Evolutionary conservation across 1,140 invertebrate genomes (phyloP), one percentile per base, ranked within the genome.

Genomic region (Pogonognathellus flavescens): DNA sequence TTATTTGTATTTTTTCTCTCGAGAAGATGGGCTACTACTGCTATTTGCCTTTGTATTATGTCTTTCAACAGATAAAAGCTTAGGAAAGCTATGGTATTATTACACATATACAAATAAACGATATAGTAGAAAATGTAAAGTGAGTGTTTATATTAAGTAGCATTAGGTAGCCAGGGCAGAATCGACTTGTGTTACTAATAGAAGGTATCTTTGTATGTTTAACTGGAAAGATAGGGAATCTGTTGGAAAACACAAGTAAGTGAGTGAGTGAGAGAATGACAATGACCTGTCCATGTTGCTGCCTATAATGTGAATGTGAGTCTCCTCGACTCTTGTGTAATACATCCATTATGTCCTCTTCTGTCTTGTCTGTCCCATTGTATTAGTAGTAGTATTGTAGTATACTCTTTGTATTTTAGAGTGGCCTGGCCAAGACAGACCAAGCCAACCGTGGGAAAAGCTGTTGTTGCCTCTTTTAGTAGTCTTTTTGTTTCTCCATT

Each of bases 201-300:
- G 50, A 13, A 31, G 22, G 7, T 82, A 82, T 82, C 14, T 82
- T 49, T 70, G 52, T 50, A 6, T 16, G 11, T 57, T 57, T 57
- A 57, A 57, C 53, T 57, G 53, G 80, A 18, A 13, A 83, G 82
- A 83, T 41, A 83, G 59, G 41, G 59, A 70, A 50, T 55, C 70
- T 76, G 5, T 76, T 8, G 31, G 14, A 14, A 31, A 49, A 72
- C 25, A 31, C 80, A 52, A 59, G 49, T 76, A 70, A 76, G 53
- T 84, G 83, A 76, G 60, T 62, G 49, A 66, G 60, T 70, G 82
- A 72, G 60, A 22, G 41, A 80, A 85, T 85, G 85, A 86, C 85
- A 86, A 86, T 86, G 85, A 86, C 81, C 81, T 86, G 85, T 83
- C 85, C 16, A 82, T 62, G 59, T 62, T 18, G 59, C 59, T 62